These are phyloP conservation scores for Tipula lateralis DNA, from an alignment of 2,888 invertebrate species.

Conservation along the genomic window DNA sequence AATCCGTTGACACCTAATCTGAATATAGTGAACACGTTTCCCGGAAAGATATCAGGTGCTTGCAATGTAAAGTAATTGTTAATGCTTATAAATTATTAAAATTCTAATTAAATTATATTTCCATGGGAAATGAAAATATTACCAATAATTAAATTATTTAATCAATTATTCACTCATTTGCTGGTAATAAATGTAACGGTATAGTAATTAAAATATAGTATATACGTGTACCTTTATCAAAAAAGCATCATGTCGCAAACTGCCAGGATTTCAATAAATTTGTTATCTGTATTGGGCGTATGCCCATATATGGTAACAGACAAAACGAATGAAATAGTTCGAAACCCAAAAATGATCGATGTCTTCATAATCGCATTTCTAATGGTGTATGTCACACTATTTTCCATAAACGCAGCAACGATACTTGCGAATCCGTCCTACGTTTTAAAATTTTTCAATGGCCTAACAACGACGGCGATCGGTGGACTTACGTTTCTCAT, in stretches of 20 bases:
- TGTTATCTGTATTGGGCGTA: background rate
- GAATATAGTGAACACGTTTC: no score
- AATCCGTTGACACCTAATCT: no score
- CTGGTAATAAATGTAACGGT: no score
- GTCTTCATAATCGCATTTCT: background rate
- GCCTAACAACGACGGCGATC: background rate
- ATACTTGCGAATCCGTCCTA: background rate
- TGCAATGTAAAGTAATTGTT: no score
- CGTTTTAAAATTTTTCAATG: background rate
- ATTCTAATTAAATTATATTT: no score
- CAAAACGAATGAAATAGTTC: background rate
- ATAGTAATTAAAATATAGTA: no score
- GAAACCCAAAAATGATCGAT: background rate
- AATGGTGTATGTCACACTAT: background rate
- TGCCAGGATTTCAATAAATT: background rate
- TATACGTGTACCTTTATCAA: background rate
- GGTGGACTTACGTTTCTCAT: background rate
- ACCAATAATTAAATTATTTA: no score
- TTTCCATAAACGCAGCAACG: background rate
- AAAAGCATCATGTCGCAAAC: background rate
- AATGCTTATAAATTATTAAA: no score
- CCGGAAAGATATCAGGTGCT: no score
- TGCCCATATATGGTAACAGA: background rate
- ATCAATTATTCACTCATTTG: no score
- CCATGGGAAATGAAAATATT: no score